Percentiles rank a stretch among this genome's conserved stretches.
Conservation (phyloP, 2,888 invertebrate species). For the Dysmachus trigonus region DNA sequence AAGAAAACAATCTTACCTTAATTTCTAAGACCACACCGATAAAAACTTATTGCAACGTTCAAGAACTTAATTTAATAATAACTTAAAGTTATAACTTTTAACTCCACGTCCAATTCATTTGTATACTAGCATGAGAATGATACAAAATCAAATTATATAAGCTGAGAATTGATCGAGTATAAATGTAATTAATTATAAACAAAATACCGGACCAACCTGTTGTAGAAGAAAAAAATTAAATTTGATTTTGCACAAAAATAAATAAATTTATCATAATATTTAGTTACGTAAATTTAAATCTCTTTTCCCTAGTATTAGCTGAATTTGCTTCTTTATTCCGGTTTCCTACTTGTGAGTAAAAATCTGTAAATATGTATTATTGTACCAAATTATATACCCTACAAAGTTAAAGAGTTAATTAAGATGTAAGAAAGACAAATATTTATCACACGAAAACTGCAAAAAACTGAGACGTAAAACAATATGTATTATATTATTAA, state of each 20-base stretch:
- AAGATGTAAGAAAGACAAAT: not conserved
- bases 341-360: not conserved
- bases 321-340: not conserved
- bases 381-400: not conserved
- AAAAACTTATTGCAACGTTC: not conserved
- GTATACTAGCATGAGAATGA: not conserved
- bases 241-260: not conserved
- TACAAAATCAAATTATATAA: not conserved
- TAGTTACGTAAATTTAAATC: not conserved
- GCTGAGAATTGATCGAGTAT: not conserved
- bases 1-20: not conserved
- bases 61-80: not conserved
- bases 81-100: not conserved
- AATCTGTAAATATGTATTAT: not conserved
- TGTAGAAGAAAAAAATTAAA: not conserved
- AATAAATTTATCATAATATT: not conserved
- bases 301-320: not conserved
- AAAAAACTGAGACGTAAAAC: too few species aligned
- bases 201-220: not conserved
- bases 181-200: not conserved
- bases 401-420: not conserved
- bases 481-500: too few species aligned
- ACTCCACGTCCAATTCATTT: not conserved
- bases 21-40: not conserved
- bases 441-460: too few species aligned